These are phyloP conservation scores for Chalcosyrphus nemorum DNA, from an alignment of 2,888 invertebrate genomes.

Conservation along the genomic window DNA sequence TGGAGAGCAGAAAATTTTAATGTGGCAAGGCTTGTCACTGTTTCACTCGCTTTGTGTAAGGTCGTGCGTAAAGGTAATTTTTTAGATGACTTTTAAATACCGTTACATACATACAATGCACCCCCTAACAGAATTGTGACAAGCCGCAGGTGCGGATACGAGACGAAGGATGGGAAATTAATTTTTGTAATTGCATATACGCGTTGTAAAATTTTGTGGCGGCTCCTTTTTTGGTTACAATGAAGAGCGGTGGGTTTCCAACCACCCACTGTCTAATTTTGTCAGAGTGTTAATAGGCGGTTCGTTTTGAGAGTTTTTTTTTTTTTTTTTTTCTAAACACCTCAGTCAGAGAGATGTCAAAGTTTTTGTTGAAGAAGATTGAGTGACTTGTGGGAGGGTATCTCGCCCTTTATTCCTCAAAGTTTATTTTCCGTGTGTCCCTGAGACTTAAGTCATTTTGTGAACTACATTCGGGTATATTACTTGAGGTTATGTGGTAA, in stretches of 20 bases:
- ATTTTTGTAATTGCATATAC: constrained; percentile 67
- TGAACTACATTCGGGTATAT: too few relatives aligned
- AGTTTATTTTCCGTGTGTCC: not conserved
- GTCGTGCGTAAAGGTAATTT: constrained; percentile 32
- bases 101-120: not conserved
- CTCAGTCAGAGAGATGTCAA: constrained; percentile 52
- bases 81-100: constrained; percentile 34
- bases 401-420: not conserved
- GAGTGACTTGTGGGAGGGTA: not conserved
- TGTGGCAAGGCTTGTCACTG: not conserved
- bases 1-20: constrained; percentile 28
- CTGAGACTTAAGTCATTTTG: not conserved
- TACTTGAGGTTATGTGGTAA: not conserved
- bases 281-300: constrained; percentile 35
- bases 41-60: not conserved
- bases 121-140: not conserved
- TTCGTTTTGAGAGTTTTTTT: constrained; percentile 3
- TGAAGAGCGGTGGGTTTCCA: not conserved
- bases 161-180: constrained; percentile 44
- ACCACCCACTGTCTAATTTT: constrained; percentile 23
- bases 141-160: constrained; percentile 52
- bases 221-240: not conserved
- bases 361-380: constrained; percentile 55
- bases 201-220: constrained; percentile 39
- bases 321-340: not conserved